Conservation (phyloP, 2,797 vertebrate genomes). For the Hapalemur alaotrensis region DNA sequence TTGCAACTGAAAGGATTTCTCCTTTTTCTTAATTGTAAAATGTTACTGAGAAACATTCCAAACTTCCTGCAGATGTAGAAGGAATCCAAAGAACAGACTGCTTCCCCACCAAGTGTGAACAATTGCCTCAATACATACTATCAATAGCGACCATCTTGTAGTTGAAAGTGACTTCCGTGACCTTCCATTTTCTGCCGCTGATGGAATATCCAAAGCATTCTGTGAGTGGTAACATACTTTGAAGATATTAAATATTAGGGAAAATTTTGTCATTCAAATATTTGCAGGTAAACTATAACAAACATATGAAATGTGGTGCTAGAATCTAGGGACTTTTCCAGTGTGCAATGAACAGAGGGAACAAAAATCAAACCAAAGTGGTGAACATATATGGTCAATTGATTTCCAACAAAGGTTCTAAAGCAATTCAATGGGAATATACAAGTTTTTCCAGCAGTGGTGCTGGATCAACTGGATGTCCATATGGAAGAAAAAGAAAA, state of each 20-base stretch:
- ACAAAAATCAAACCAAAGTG: not conserved
- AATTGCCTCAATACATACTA: not conserved
- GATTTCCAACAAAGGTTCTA: not conserved
- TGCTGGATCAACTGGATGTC: not conserved
- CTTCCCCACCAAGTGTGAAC: not conserved
- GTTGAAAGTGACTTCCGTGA: not conserved
- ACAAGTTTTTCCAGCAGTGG: not conserved
- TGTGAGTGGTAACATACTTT: not conserved
- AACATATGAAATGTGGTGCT: not conserved
- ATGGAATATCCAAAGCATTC: not conserved
- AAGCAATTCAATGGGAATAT: not conserved
- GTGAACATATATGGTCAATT: not conserved
- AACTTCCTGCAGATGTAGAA: not conserved
- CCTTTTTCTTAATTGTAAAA: slow-evolving; percentile 10
- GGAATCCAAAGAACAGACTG: not conserved
- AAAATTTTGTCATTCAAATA: not conserved
- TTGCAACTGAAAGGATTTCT: not conserved
- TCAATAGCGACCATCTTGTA: not conserved
- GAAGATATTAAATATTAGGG: not conserved
- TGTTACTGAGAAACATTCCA: not conserved
- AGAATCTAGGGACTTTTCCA: not conserved
- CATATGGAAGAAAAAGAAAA: too few species aligned
- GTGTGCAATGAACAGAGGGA: not conserved
- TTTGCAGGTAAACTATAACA: not conserved
- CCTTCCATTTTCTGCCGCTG: not conserved